Evolutionary conservation across 2,888 invertebrate genomes (phyloP).

Genomic region (Melinopterus prodromus): DNA sequence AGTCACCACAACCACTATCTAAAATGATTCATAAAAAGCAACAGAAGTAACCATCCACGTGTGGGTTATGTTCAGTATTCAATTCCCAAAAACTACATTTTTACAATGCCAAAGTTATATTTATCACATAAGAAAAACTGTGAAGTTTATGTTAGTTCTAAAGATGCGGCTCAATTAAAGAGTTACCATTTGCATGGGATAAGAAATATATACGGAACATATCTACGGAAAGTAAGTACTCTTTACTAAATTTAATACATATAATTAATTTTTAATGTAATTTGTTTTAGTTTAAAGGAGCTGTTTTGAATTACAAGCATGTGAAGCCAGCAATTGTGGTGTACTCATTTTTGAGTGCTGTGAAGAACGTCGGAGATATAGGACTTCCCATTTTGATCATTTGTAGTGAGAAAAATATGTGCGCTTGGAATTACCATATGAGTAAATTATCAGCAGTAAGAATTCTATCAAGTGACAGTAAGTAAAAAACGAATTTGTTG

Average conservation of each 20-base stretch:
- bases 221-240: constrained; percentile 30
- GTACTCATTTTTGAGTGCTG: constrained; percentile 27
- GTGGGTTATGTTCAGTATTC: neutral
- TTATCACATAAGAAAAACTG: constrained; percentile 31
- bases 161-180: constrained; percentile 26
- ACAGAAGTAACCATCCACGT: neutral
- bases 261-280: constrained; percentile 6
- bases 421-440: constrained; percentile 32
- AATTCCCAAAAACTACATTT: neutral
- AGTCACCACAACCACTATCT: neutral
- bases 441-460: constrained; percentile 16
- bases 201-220: constrained; percentile 28
- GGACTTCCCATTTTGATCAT: constrained; percentile 29
- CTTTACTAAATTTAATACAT: constrained; percentile 1
- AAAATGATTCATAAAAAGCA: neutral
- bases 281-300: constrained; percentile 25
- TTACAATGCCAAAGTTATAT: constrained; percentile 30
- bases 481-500: neutral
- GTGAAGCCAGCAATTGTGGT: constrained; percentile 25
- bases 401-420: constrained; percentile 23
- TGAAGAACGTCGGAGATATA: constrained; percentile 21
- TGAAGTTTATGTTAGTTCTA: constrained; percentile 25
- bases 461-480: constrained; percentile 29
- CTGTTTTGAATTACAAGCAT: constrained; percentile 32
- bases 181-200: constrained; percentile 24